Percentiles rank a stretch among this genome's conserved stretches.
These are phyloP conservation scores for Talpa occidentalis DNA, from an alignment of 2,113 vertebrate genomes.

Conservation along the genomic window DNA sequence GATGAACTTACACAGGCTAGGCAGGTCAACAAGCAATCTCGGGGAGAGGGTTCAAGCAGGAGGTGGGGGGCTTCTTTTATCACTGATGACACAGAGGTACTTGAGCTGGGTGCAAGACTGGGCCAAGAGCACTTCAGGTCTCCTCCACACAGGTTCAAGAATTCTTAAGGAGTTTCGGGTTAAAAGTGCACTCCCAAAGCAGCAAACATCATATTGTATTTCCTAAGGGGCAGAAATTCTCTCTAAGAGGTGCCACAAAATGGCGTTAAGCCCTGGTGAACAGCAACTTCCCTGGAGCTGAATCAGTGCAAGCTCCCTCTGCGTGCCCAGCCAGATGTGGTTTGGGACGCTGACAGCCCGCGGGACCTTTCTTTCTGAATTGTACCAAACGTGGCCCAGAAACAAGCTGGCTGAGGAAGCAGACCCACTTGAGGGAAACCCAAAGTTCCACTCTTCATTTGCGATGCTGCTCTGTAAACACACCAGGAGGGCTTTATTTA, in stretches of 20 bases:
- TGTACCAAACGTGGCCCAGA: neutral
- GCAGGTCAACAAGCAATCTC: neutral
- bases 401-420: neutral
- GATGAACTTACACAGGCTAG: no score
- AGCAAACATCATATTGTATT: neutral
- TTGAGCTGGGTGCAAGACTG: no score
- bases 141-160: neutral
- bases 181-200: neutral
- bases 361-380: neutral
- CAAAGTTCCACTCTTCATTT: conserved; percentile 65
- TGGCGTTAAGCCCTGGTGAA: neutral
- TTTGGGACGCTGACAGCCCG: neutral
- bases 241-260: neutral
- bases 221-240: neutral
- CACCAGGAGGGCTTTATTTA: conserved; percentile 72
- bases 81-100: neutral
- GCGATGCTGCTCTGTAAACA: conserved; percentile 68
- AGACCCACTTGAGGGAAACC: neutral
- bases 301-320: conserved; percentile 1
- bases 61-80: neutral
- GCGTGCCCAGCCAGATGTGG: neutral
- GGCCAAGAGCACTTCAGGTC: neutral
- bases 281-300: neutral
- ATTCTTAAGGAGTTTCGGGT: neutral
- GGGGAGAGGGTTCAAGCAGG: neutral